A percentile compares a stretch with the other conserved stretches of the same genome.
Evolutionary conservation across 2,888 invertebrate species (phyloP).

Genomic region (Euzophera pinguis): DNA sequence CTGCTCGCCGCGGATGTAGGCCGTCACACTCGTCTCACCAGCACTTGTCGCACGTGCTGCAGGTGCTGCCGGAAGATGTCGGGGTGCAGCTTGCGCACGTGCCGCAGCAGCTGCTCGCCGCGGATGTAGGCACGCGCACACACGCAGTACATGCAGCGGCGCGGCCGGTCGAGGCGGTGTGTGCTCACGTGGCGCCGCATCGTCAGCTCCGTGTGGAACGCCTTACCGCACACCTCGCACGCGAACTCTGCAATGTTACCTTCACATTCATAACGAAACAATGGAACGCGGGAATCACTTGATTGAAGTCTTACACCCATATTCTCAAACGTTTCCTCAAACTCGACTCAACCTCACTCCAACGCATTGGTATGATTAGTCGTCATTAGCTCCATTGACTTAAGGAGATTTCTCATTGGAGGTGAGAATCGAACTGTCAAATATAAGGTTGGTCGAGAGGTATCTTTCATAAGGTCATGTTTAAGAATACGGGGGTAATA

Average conservation of each 20-base stretch:
- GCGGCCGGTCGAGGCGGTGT: conserved; percentile 86
- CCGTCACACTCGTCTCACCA: conserved; percentile 20
- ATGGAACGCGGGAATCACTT: too few species aligned
- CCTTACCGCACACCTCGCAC: conserved; percentile 81
- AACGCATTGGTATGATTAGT: too few species aligned
- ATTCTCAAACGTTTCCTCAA: too few species aligned
- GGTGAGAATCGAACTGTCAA: too few species aligned
- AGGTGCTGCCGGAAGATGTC: conserved; percentile 77
- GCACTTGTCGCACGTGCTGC: conserved; percentile 49
- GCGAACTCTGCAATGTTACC: conserved; percentile 32
- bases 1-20: not conserved
- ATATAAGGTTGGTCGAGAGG: too few species aligned
- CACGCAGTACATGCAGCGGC: conserved; percentile 87
- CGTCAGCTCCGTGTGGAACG: conserved; percentile 84
- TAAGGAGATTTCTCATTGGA: too few species aligned
- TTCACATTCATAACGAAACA: too few species aligned
- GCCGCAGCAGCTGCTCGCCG: conserved; percentile 87
- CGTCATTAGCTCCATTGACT: too few species aligned
- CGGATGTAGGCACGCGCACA: conserved; percentile 85
- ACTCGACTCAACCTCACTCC: too few species aligned
- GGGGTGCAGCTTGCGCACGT: conserved; percentile 86
- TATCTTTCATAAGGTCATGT: too few species aligned
- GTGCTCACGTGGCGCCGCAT: conserved; percentile 85
- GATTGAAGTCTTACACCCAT: too few species aligned
- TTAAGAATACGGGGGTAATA: too few species aligned